Evolutionary conservation across 2,888 invertebrate genomes (phyloP).

Genomic region (Thelaira solivaga): DNA sequence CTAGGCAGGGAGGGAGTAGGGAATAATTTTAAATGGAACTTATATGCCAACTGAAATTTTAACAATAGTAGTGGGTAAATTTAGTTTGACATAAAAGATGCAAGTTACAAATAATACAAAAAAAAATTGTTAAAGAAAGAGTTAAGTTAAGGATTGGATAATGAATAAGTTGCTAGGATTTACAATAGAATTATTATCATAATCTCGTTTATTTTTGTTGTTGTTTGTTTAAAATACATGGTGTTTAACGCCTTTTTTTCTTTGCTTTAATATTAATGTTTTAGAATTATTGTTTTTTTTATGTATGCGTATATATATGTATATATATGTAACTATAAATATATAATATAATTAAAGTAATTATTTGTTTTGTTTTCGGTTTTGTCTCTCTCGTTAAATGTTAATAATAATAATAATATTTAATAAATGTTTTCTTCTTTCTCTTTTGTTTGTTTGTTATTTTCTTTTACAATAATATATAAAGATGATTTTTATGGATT

Average conservation of each 20-base stretch:
- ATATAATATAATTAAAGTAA: constrained; percentile 53
- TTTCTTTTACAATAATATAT: constrained; percentile 41
- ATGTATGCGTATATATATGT: constrained; percentile 47
- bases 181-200: constrained; percentile 18
- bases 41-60: too few species aligned
- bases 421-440: constrained; percentile 54
- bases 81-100: too few species aligned
- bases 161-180: constrained; percentile 5
- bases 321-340: constrained; percentile 48
- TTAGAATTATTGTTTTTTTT: constrained; percentile 42
- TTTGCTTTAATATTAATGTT: constrained; percentile 47
- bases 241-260: constrained; percentile 55
- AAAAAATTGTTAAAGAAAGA: too few species aligned
- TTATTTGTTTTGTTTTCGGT: constrained; percentile 55
- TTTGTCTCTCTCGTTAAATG: constrained; percentile 55
- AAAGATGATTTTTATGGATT: constrained; percentile 44
- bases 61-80: too few species aligned
- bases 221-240: constrained; percentile 56
- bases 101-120: too few species aligned
- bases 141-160: neutral
- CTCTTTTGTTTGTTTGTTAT: constrained; percentile 2
- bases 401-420: constrained; percentile 53
- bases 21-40: too few species aligned
- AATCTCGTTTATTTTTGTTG: constrained; percentile 11
- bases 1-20: too few species aligned